phyloP scores from a whole-genome alignment of 2,888 invertebrate species.

The Spisula solida region DNA sequence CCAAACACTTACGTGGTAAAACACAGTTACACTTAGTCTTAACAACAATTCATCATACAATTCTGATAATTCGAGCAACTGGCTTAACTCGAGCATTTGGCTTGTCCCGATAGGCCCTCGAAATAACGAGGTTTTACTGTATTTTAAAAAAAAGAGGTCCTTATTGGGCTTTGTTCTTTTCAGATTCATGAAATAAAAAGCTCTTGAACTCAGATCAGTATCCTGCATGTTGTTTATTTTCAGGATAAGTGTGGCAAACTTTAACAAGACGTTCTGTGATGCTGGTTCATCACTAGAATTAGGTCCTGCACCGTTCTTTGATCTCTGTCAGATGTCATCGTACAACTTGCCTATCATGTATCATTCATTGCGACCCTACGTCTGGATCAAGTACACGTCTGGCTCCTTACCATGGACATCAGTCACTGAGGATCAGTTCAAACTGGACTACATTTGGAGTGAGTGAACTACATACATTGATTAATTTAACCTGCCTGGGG shows the following conservation, averaged over 20 bases:
- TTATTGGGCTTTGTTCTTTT: no score
- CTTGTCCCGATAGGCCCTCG: no score
- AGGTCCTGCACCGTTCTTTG: conserved; percentile 33
- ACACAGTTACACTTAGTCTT: no score
- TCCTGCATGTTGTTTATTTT: background rate
- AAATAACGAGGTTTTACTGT: no score
- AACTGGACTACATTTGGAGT: conserved; percentile 46
- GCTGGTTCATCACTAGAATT: conserved; percentile 18
- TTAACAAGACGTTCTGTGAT: conserved; percentile 22
- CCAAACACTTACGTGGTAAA: no score
- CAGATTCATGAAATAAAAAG: no score
- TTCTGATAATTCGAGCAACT: no score
- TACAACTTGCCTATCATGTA: conserved; percentile 26
- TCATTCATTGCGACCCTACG: conserved; percentile 47
- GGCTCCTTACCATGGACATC: background rate
- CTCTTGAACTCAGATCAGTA: no score
- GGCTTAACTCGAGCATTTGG: no score
- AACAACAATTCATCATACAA: no score
- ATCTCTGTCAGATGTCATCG: conserved; percentile 10
- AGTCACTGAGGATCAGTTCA: background rate
- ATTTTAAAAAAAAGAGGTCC: no score
- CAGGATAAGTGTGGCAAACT: conserved; percentile 25
- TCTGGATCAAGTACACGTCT: conserved; percentile 59
- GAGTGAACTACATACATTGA: background rate
- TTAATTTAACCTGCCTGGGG: no score